Base-by-base conservation (phyloP, 2,888 invertebrate genomes). In the Nephrotoma guestfalica region DNA sequence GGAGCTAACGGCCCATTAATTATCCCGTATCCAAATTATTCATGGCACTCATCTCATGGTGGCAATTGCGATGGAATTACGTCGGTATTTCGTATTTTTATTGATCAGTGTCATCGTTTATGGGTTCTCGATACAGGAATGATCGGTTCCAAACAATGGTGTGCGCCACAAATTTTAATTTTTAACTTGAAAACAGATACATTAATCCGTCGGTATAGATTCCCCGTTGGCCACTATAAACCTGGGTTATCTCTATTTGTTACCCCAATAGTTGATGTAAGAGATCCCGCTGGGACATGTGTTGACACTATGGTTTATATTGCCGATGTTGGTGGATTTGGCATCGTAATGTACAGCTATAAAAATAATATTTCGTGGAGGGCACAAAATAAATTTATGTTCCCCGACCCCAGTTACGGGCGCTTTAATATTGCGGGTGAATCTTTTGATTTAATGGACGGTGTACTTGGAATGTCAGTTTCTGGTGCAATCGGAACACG, bases 61-160 rank as follows among this genome's bases (percentile, higher is more conserved):
- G 88, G 87, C 0, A 92, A 94, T 89, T 96, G 96, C 89, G 92
- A 94, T 43, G 93, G 94, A 18, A 92, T 97, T 47, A 95, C 94
- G 0, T 96, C 96, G 0, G 96, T 95, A 1, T 96, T 94, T 89
- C 93, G 97, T 90, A 92, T 95, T 30, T 93, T 94, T 93, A 92
- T 95, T 85, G 95, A 95, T 89, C 91, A 93, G 86, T 95, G 94
- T 88, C 92, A 92, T 0, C 91, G 94, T 86, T 90, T 95, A 88
- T 95, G 95, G 95, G 93, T 95, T 0, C 88, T 95, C 85, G 95
- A 95, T 89, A 93, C 93, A 0, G 91, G 91, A 4, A 93, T 93
- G 89, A 92, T 96, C 40, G 93, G 93, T 0, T 93, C 94, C 0
- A 88, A 89, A 0, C 93, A 93, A 88, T 89, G 92, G 43, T 97